Conservation (phyloP, 2,113 vertebrate genomes). For the Tenebrosternarchus preto region DNA sequence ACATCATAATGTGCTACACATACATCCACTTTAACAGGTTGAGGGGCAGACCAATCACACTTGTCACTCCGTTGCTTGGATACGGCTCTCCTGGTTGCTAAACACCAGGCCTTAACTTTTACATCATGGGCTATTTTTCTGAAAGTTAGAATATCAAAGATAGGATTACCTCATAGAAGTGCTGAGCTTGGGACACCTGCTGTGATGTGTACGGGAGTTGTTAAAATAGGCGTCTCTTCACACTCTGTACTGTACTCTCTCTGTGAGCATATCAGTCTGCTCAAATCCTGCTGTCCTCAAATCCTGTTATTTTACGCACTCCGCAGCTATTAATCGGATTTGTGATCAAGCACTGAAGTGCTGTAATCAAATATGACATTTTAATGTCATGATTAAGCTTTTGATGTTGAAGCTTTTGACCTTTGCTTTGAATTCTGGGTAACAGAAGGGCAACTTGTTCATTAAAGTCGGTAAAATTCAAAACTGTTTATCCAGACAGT, state of each 20-base stretch:
- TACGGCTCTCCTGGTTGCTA: slow-evolving; percentile 77
- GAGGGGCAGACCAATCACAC: slow-evolving; percentile 77
- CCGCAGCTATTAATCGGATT: neutral
- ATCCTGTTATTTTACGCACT: neutral
- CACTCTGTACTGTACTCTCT: slow-evolving; percentile 46
- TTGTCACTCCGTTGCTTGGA: slow-evolving; percentile 70
- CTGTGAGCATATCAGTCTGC: neutral
- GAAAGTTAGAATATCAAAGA: slow-evolving; percentile 87
- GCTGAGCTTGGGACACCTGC: slow-evolving; percentile 83
- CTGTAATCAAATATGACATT: neutral
- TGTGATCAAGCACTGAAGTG: neutral
- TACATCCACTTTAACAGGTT: slow-evolving; percentile 77
- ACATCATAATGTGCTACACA: slow-evolving; percentile 78
- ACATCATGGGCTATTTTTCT: slow-evolving; percentile 98
- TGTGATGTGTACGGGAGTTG: slow-evolving; percentile 45
- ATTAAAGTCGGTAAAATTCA: slow-evolving; percentile 3
- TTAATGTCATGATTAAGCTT: neutral
- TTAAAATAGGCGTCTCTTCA: slow-evolving; percentile 49
- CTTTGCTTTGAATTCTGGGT: slow-evolving; percentile 14
- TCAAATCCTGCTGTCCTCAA: neutral
- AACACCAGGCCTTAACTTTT: slow-evolving; percentile 86
- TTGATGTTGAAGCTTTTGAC: slow-evolving; percentile 3
- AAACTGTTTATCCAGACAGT: neutral
- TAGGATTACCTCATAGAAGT: slow-evolving; percentile 84
- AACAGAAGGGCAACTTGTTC: neutral